phyloP scores from a whole-genome alignment of 2,113 vertebrate species.

The Motacilla alba region DNA sequence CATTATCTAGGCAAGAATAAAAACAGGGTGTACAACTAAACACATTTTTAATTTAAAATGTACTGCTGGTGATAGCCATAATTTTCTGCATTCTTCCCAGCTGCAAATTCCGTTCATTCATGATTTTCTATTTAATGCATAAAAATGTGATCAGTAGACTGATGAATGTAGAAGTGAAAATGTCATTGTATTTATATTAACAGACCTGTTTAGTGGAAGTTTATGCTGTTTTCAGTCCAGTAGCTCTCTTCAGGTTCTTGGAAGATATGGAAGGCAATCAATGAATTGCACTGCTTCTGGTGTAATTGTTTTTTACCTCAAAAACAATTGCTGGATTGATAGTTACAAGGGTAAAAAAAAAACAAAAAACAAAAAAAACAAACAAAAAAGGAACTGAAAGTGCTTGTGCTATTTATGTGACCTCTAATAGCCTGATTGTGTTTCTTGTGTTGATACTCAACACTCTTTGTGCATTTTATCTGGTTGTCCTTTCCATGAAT shows the following conservation, averaged over 20 bases:
- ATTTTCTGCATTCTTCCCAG: background rate
- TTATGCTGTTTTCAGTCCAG: background rate
- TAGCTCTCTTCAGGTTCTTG: background rate
- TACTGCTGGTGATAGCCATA: background rate
- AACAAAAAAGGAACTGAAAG: background rate
- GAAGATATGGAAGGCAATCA: background rate
- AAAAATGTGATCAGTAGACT: background rate
- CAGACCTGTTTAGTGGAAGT: background rate
- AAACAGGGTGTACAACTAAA: background rate
- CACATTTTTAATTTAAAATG: background rate
- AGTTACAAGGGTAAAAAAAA: background rate
- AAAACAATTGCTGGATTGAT: background rate
- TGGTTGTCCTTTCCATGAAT: background rate
- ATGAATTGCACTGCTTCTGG: background rate
- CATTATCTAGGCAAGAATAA: background rate
- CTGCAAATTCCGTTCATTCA: background rate
- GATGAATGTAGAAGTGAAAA: background rate
- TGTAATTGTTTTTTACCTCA: background rate
- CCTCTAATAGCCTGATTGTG: background rate
- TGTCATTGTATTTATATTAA: background rate
- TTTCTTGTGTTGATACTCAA: background rate
- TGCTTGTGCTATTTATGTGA: background rate
- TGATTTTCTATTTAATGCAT: background rate
- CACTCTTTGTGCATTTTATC: background rate
- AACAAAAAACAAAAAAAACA: fast-evolving